A percentile compares a stretch with the other conserved stretches of the same genome.
These are phyloP conservation scores for Nothoprocta perdicaria DNA, from an alignment of 2,113 vertebrate species.

Conservation along the genomic window DNA sequence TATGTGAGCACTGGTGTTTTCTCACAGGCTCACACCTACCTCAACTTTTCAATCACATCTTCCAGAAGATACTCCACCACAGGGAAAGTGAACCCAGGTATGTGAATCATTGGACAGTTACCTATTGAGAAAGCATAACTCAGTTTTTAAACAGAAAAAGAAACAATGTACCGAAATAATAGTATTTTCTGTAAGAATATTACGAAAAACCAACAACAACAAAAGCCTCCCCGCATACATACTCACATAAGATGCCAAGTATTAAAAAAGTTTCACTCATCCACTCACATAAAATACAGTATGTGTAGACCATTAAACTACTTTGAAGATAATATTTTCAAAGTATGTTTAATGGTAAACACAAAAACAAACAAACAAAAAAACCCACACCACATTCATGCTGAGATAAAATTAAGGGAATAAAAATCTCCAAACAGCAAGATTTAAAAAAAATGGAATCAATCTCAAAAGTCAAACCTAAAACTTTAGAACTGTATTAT, in stretches of 20 bases:
- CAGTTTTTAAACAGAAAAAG: neutral
- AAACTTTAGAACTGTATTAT: neutral
- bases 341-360: neutral
- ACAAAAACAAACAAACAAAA: neutral
- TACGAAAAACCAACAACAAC: neutral
- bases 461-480: neutral
- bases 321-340: neutral
- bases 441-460: neutral
- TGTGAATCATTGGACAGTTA: slow-evolving; percentile 93
- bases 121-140: slow-evolving; percentile 68
- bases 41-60: slow-evolving; percentile 91
- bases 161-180: neutral
- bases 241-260: neutral
- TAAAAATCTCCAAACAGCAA: neutral
- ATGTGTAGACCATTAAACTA: neutral
- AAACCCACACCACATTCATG: rapidly evolving
- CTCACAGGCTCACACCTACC: slow-evolving; percentile 72
- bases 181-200: neutral
- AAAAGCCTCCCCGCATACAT: too few species aligned
- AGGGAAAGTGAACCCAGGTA: slow-evolving; percentile 94
- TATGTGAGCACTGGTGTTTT: neutral
- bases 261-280: neutral
- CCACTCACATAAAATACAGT: neutral
- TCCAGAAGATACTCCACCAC: slow-evolving; percentile 93
- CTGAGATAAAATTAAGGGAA: neutral